Conservation (phyloP, 2,797 vertebrate genomes). For the Lycodopsis pacificus region DNA sequence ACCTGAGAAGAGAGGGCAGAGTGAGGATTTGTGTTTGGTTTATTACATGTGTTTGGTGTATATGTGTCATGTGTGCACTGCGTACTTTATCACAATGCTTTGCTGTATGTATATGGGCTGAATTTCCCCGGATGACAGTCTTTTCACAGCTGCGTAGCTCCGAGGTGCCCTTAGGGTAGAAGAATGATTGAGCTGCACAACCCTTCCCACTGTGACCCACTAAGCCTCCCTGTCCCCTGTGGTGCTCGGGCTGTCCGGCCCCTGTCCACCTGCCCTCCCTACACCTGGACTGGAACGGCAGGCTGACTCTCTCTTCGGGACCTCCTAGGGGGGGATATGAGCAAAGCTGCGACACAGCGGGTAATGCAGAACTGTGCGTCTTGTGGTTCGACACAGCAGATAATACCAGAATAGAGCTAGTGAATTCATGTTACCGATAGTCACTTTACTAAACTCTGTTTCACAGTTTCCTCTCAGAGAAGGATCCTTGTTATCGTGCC, state of each 20-base stretch:
- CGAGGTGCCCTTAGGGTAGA: constrained; percentile 61
- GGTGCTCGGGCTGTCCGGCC: constrained; percentile 54
- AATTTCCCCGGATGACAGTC: constrained; percentile 53
- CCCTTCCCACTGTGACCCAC: constrained; percentile 68
- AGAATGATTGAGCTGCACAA: constrained; percentile 73
- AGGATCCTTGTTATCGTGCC: constrained; percentile 16
- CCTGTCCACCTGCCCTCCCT: constrained; percentile 61
- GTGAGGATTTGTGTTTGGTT: constrained; percentile 27
- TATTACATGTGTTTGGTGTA: constrained; percentile 24
- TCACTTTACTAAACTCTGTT: constrained; percentile 32
- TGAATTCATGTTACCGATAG: constrained; percentile 25
- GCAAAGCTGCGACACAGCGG: constrained; percentile 47
- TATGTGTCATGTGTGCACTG: constrained; percentile 12
- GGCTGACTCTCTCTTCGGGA: constrained; percentile 26
- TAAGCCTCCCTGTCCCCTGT: constrained; percentile 56
- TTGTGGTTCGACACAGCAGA: constrained; percentile 24
- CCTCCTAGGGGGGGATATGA: constrained; percentile 33
- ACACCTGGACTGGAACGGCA: constrained; percentile 61
- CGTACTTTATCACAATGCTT: constrained; percentile 34
- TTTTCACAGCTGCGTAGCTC: constrained; percentile 67
- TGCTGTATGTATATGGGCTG: constrained; percentile 19
- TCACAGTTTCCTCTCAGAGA: constrained; percentile 25
- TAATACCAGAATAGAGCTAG: constrained; percentile 35
- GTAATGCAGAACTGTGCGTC: constrained; percentile 30
- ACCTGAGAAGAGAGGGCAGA: constrained; percentile 5